Percentiles rank a stretch among this genome's conserved stretches.
phyloP scores from a whole-genome alignment of 2,113 vertebrate species.

The Chaenocephalus aceratus region DNA sequence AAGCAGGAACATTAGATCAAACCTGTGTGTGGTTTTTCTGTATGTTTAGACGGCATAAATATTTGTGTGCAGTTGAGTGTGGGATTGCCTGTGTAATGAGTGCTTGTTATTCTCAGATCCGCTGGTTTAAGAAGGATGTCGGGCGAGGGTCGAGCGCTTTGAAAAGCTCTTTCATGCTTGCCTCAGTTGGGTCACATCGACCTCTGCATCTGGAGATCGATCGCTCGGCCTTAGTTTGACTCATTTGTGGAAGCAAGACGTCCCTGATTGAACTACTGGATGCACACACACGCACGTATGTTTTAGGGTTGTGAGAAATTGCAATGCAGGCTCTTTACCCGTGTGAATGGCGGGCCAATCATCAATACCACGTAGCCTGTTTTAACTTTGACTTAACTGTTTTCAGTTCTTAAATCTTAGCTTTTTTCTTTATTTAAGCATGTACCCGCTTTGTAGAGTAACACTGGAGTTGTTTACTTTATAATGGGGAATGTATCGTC shows the following conservation, averaged over 20 bases:
- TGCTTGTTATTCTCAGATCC: slow-evolving; percentile 43
- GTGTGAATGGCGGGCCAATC: not conserved
- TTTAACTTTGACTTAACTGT: not conserved
- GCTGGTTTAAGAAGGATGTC: slow-evolving; percentile 33
- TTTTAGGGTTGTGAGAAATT: slow-evolving; percentile 12
- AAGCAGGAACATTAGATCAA: slow-evolving; percentile 2
- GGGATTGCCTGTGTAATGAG: slow-evolving; percentile 40
- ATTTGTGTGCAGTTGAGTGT: slow-evolving; percentile 12
- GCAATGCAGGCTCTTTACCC: not conserved
- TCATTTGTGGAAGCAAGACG: slow-evolving; percentile 23
- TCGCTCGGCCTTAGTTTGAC: slow-evolving; percentile 42
- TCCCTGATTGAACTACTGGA: slow-evolving; percentile 22
- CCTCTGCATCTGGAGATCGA: slow-evolving; percentile 30
- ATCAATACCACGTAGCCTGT: not conserved
- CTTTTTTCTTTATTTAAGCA: not conserved
- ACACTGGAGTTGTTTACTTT: not conserved
- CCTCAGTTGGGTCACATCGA: slow-evolving; percentile 38
- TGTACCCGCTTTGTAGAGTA: not conserved
- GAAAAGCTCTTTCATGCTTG: slow-evolving; percentile 48
- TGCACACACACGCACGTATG: not conserved
- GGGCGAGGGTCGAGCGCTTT: slow-evolving; percentile 21
- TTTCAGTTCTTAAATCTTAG: not conserved
- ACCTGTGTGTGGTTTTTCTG: not conserved
- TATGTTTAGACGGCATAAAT: not conserved
- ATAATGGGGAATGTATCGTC: not conserved